Conservation (phyloP, 2,888 invertebrate genomes). For the Odontomyia ornata region DNA sequence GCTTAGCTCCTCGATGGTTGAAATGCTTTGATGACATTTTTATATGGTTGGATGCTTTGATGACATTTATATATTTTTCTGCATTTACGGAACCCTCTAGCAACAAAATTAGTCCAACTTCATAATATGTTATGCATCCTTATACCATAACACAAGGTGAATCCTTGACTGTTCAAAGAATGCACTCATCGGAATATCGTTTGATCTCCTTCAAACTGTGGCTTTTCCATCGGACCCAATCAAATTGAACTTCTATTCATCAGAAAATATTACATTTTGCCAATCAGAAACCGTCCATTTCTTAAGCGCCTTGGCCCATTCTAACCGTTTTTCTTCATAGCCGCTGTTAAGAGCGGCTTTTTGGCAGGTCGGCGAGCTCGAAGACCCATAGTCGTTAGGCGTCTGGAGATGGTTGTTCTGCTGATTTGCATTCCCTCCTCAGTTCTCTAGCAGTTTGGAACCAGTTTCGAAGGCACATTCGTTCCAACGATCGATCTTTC, state of each 20-base stretch:
- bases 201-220: background rate
- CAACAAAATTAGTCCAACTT: background rate
- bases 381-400: background rate
- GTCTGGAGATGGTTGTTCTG: too few species aligned
- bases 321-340: background rate
- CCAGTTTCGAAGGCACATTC: too few species aligned
- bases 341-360: background rate
- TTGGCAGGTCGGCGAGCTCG: background rate
- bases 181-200: background rate
- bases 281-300: background rate
- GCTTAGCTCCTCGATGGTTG: background rate
- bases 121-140: background rate
- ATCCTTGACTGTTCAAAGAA: background rate
- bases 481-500: too few species aligned
- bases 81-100: background rate
- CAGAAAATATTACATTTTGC: background rate
- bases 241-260: background rate
- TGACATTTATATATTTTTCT: background rate
- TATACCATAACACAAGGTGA: conserved; percentile 11
- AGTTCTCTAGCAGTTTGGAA: too few species aligned
- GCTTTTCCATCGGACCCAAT: background rate
- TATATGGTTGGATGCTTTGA: background rate
- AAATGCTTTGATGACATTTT: background rate
- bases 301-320: background rate
- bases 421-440: too few species aligned